Evolutionary conservation across 2,888 invertebrate genomes (phyloP), one percentile per base, ranked within the genome.

Genomic region (Syrista parreyssii): DNA sequence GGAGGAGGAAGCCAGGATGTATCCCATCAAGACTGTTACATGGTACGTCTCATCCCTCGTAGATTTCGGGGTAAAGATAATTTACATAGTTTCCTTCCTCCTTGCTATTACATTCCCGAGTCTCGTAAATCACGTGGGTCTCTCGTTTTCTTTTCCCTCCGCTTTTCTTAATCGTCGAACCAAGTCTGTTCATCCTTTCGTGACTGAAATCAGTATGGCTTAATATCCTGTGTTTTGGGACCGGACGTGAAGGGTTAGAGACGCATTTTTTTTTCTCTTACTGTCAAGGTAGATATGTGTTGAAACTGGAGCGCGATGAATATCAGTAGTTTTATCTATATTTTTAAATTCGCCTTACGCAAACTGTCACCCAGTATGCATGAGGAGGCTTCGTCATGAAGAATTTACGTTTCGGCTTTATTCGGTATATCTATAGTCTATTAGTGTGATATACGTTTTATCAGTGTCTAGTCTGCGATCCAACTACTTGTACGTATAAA

Each of bases 1-100:
- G 68, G 91, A 91, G 80, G 91, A 91, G 85, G 88, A 83, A 83
- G 83, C 86, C 79, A 87, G 91, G 84, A 87, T 88, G 86, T 88
- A 90, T 77, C 91, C 90, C 77, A 89, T 88, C 78, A 86, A 82
- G 79, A 88, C 81, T 79, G 89, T 88, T 77, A 91, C 85, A 82
- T 91, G 91, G 91, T 91, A 90, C 76, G 90, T 87, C 75, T 71
- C 23, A 55, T 55, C 55, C 9, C 55, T 55, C 1, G 55, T 55
- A 23, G 55, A 55, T 23, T 2, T 23, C 9, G 23, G 55, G 55
- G 55, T 55, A 23, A 9, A 23, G 23, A 55, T 55, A 55, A 55
- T 55, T 23, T 55, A 15, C 55, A 55, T 55, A 55, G 55, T 55
- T 9, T 55, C 23, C 55, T 55, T 55, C 23, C 55, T 55, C 9